Evolutionary conservation across 2,797 vertebrate species (phyloP).

Genomic region (Sebastolobus alascanus): DNA sequence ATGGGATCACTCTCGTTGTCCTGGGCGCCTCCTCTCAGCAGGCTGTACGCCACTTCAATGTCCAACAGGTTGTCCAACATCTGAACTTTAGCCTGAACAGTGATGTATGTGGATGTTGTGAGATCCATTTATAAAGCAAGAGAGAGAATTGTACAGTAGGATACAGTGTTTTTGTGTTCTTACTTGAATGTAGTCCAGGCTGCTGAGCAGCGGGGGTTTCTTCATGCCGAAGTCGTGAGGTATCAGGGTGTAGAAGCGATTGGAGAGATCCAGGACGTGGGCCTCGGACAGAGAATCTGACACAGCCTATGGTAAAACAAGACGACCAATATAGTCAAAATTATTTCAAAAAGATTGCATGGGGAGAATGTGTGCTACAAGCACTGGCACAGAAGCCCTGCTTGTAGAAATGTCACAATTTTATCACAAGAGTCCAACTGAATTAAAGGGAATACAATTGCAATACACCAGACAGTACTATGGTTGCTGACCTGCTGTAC

Average conservation of each 20-base stretch:
- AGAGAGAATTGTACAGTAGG: background rate
- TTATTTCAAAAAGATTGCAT: background rate
- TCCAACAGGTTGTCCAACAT: conserved; percentile 99
- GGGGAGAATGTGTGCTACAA: background rate
- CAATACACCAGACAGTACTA: background rate
- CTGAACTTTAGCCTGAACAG: conserved; percentile 93
- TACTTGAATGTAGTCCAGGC: conserved; percentile 95
- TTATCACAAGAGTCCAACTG: background rate
- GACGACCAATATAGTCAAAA: background rate
- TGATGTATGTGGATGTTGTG: background rate
- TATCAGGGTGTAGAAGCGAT: conserved; percentile 98
- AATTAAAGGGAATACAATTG: background rate
- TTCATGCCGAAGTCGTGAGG: conserved; percentile 99
- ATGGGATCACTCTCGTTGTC: conserved; percentile 96
- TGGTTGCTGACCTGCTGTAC: conserved; percentile 91
- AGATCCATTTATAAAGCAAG: background rate
- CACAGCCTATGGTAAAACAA: conserved; percentile 85
- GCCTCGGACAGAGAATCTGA: conserved; percentile 88
- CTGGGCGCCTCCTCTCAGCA: conserved; percentile 94
- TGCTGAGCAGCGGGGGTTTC: conserved; percentile 95
- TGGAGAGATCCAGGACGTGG: conserved; percentile 95
- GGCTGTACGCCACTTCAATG: conserved; percentile 98
- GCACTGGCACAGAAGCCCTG: background rate
- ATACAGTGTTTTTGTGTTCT: background rate
- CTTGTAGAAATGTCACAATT: background rate